These are phyloP conservation scores for Drosophila picticornis DNA, from an alignment of 2,888 invertebrate genomes.

Conservation along the genomic window DNA sequence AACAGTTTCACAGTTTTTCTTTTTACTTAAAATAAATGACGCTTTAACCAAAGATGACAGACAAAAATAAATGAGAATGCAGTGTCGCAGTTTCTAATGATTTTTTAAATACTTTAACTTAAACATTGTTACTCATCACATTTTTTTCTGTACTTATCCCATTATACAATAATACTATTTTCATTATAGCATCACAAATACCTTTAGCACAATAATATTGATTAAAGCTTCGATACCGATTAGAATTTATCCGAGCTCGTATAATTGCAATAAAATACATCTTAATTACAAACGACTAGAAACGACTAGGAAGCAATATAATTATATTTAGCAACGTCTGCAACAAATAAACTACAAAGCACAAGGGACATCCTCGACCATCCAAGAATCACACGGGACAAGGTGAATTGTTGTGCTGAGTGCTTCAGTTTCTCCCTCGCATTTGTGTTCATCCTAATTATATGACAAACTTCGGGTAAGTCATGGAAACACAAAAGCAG, in stretches of 20 bases:
- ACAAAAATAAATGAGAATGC: background rate
- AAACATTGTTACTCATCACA: background rate
- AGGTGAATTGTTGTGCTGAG: constrained; percentile 29
- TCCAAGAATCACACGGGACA: constrained; percentile 12
- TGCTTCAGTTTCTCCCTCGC: constrained; percentile 29
- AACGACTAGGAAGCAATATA: constrained; percentile 5
- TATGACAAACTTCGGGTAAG: constrained; percentile 31
- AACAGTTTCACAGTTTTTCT: background rate
- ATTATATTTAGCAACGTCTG: constrained; percentile 25
- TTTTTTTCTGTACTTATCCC: background rate
- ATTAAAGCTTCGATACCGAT: background rate
- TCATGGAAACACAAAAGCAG: constrained; percentile 21
- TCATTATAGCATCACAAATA: background rate
- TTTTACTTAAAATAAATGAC: background rate
- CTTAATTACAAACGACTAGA: constrained; percentile 19
- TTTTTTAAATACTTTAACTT: background rate
- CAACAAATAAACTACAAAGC: constrained; percentile 32
- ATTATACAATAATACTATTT: background rate
- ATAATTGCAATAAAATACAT: background rate
- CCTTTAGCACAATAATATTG: background rate
- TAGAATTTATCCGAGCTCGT: background rate
- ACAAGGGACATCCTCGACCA: background rate
- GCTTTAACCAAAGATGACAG: background rate
- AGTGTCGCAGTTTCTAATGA: background rate
- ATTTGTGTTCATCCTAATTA: constrained; percentile 56